Base-by-base conservation (phyloP, 2,888 invertebrate genomes). In the Lasioglossum vierecki region DNA sequence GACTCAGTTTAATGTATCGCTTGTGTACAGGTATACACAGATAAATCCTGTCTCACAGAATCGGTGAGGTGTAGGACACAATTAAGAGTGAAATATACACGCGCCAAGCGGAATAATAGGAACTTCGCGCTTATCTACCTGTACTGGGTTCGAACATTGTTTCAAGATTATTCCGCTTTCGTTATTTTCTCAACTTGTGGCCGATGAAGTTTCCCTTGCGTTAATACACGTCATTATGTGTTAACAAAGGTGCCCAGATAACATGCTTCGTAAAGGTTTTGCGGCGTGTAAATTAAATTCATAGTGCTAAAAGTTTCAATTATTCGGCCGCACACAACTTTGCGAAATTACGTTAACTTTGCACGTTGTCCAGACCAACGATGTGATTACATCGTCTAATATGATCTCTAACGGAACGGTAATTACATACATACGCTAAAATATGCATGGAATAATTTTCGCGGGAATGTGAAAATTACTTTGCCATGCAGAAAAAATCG, bases 81-180 rank as follows among this genome's bases (percentile, higher is more conserved):
- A 84, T 84, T 86, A 81, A 79, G 76, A 63, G 63, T 35, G 70
- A 86, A 81, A 86, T 73, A 78, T 78, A 71, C 57, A 22, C 49
- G 9, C 41, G n/a, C 44, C 68, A 60, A 53, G 60, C 30, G 46
- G 66, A 57, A 85, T 76, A 81, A 83, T 80, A 72, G 80, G 41
- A 72, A 41, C 57, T 13, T 46, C n/a, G 26, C 68, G 26, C 68
- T 49, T n/a, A 30, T 63, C 63, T 30, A 84, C 79, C 84, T 77
- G 71, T 5, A 60, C 60, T 26, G 53, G 15, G 53, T 66, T 73
- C 41, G 18, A 73, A 70, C 71, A 78, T 85, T 80, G 63, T 71
- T 41, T 72, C 35, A 60, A 60, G 76, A 76, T 66, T 80, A 76
- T 79, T 57, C 72, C n/a, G 53, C 39, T 30, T 75, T 60, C 41